Percentiles rank a stretch among this genome's conserved stretches.
Evolutionary conservation across 2,113 vertebrate species (phyloP).

Genomic region (Circaetus cinerascens): DNA sequence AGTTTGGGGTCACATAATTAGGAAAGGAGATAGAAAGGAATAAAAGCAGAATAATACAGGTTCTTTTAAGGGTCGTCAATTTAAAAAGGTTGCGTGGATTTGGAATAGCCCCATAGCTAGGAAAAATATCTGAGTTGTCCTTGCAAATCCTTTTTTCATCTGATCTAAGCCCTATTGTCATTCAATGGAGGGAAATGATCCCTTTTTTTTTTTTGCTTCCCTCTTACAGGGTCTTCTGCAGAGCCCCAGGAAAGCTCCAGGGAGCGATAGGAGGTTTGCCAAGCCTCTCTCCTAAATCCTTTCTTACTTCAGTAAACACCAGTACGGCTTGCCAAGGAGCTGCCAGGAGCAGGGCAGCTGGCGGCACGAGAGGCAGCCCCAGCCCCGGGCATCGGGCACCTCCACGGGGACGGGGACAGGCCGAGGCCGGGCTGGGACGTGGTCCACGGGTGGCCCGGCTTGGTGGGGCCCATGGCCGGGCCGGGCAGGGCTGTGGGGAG

Average conservation of each 20-base stretch:
- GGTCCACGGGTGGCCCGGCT: too few species aligned
- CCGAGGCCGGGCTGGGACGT: not conserved
- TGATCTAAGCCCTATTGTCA: not conserved
- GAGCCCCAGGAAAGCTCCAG: not conserved
- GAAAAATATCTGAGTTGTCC: not conserved
- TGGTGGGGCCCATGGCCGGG: fast-evolving
- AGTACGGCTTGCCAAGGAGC: not conserved
- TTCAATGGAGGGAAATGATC: not conserved
- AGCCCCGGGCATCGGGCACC: fast-evolving
- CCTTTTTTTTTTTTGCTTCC: not conserved
- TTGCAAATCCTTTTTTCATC: not conserved
- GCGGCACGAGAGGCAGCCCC: fast-evolving
- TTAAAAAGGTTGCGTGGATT: not conserved
- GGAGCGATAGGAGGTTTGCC: not conserved
- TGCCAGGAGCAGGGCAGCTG: not conserved
- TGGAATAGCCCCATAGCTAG: not conserved
- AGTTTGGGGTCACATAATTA: not conserved
- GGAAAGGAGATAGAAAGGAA: not conserved
- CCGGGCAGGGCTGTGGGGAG: not conserved
- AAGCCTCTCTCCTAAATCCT: not conserved
- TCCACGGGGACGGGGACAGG: not conserved
- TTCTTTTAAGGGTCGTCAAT: not conserved
- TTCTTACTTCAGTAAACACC: not conserved
- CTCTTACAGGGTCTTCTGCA: not conserved
- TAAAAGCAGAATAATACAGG: not conserved